A percentile compares a stretch with the other conserved stretches of the same genome.
Evolutionary conservation across 1,140 invertebrate genomes (phyloP).

Genomic region (Cotesia chilonis): DNA sequence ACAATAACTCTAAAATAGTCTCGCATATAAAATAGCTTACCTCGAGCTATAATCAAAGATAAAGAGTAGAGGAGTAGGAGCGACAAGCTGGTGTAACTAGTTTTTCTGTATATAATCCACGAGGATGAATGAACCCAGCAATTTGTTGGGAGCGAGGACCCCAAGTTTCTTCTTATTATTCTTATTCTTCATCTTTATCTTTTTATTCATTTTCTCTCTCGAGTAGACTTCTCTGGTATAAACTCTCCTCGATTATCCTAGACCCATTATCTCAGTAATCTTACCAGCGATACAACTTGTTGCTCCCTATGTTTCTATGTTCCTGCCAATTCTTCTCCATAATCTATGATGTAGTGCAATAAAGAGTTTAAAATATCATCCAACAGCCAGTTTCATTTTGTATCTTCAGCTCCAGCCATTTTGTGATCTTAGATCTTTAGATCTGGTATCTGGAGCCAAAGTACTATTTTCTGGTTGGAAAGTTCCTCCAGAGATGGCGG

Average conservation of each 20-base stretch:
- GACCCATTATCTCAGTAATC: conserved; percentile 61
- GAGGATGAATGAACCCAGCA: conserved; percentile 66
- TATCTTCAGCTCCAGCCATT: no score
- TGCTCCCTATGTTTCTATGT: conserved; percentile 1
- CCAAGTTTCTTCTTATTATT: conserved; percentile 34
- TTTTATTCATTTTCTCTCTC: conserved; percentile 15
- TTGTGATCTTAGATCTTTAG: no score
- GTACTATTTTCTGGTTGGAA: no score
- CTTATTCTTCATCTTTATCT: background rate
- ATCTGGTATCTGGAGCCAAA: no score
- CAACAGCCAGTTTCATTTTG: no score
- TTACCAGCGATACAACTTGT: conserved; percentile 35
- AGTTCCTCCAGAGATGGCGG: no score
- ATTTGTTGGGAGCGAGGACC: conserved; percentile 63
- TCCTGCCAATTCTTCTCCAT: conserved; percentile 17
- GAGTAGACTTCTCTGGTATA: conserved; percentile 13
- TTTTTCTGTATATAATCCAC: conserved; percentile 56
- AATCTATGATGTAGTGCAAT: conserved; percentile 4
- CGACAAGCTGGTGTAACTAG: conserved; percentile 53
- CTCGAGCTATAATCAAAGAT: conserved; percentile 16
- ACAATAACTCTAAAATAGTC: conserved; percentile 8
- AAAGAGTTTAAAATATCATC: no score
- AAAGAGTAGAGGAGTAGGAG: conserved; percentile 35
- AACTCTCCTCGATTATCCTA: conserved; percentile 42
- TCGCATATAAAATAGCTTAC: conserved; percentile 16